phyloP scores from a whole-genome alignment of 2,113 vertebrate genomes.

The Seriola rivoliana region DNA sequence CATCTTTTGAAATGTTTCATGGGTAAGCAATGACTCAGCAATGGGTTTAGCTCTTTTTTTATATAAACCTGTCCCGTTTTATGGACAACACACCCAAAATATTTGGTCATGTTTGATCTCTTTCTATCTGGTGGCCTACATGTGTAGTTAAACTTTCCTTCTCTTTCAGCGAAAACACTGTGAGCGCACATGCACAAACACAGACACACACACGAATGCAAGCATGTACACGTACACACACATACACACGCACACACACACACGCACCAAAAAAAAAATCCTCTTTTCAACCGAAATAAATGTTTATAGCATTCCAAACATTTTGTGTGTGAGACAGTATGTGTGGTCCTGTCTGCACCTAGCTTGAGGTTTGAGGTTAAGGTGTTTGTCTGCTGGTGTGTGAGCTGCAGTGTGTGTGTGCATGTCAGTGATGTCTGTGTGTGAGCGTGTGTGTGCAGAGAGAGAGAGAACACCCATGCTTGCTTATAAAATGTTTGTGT shows the following conservation, averaged over 20 bases:
- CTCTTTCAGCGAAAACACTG: constrained; percentile 49
- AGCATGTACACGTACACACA: constrained; percentile 1
- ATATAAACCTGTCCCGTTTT: constrained; percentile 59
- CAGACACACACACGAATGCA: neutral
- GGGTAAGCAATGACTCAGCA: constrained; percentile 48
- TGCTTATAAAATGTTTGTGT: constrained; percentile 4
- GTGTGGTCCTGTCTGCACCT: constrained; percentile 87
- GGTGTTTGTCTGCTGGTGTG: constrained; percentile 76
- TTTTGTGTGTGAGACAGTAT: constrained; percentile 80
- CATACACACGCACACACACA: constrained; percentile 19
- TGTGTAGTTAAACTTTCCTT: constrained; percentile 59
- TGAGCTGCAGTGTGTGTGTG: constrained; percentile 31
- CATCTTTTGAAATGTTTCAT: constrained; percentile 30
- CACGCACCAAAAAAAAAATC: constrained; percentile 40
- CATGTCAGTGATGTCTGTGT: constrained; percentile 34
- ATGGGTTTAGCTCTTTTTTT: constrained; percentile 30
- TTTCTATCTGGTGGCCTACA: constrained; percentile 57
- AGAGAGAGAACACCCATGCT: constrained; percentile 42
- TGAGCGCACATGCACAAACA: neutral
- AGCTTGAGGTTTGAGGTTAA: constrained; percentile 79
- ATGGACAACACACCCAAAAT: constrained; percentile 65
- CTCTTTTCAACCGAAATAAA: constrained; percentile 82
- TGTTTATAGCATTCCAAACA: constrained; percentile 86
- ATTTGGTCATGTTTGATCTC: constrained; percentile 70
- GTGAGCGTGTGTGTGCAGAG: constrained; percentile 8